Evolutionary conservation across 1,140 invertebrate genomes (phyloP).

Genomic region (Meteorus sp.): DNA sequence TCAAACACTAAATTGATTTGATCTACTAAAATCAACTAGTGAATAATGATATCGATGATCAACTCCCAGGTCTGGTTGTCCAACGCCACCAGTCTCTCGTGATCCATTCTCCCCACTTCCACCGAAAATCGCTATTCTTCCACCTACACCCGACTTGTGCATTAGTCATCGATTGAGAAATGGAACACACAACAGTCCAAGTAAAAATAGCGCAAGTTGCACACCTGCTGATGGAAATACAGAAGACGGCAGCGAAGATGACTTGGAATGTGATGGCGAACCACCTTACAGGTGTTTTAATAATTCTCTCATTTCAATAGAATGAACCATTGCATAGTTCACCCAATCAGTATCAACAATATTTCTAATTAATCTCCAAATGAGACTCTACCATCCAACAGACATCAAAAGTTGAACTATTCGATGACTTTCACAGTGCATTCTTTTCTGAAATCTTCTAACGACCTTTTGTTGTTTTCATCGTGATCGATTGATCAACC

Average conservation of each 20-base stretch:
- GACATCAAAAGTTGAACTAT: too few species aligned
- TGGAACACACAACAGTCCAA: slow-evolving; percentile 47
- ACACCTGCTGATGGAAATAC: slow-evolving; percentile 52
- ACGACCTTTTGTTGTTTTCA: not conserved
- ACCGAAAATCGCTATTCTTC: slow-evolving; percentile 74
- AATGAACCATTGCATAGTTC: too few species aligned
- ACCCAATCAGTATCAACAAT: too few species aligned
- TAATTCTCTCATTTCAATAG: not conserved
- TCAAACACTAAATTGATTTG: too few species aligned
- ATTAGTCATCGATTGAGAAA: slow-evolving; percentile 46
- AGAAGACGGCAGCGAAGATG: slow-evolving; percentile 56
- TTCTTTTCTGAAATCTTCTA: too few species aligned
- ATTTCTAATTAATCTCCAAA: too few species aligned
- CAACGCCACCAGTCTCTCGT: slow-evolving; percentile 47
- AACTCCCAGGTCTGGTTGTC: slow-evolving; percentile 52
- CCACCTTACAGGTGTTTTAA: slow-evolving; percentile 55
- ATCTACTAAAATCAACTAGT: not conserved
- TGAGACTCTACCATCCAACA: too few species aligned
- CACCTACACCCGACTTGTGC: slow-evolving; percentile 70
- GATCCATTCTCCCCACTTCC: slow-evolving; percentile 60
- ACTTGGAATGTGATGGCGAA: slow-evolving; percentile 55
- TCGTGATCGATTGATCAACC: too few species aligned
- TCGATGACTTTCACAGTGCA: too few species aligned
- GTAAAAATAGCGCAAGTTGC: slow-evolving; percentile 48
- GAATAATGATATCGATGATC: not conserved